These are phyloP conservation scores for Oreonectes daqikongensis DNA, from an alignment of 2,797 vertebrate genomes.

Conservation along the genomic window DNA sequence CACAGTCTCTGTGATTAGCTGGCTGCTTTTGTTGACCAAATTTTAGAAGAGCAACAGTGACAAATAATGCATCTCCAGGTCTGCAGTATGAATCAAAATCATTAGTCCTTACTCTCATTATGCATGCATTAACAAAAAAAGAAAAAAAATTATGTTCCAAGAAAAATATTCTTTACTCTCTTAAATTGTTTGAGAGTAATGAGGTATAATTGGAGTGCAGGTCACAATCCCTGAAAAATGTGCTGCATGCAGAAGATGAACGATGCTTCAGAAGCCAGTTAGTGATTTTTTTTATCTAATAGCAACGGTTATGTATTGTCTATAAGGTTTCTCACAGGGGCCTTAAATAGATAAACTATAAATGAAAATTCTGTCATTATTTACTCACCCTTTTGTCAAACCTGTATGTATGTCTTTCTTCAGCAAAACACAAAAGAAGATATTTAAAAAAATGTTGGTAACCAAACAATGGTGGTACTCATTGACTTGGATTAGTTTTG, in stretches of 20 bases:
- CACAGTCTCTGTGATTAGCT: not conserved
- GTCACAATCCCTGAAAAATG: not conserved
- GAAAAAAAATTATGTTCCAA: not conserved
- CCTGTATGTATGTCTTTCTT: too few relatives aligned
- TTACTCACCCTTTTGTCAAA: too few relatives aligned
- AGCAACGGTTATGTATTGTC: not conserved
- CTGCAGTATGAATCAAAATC: not conserved
- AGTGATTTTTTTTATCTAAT: not conserved
- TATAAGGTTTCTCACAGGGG: too few relatives aligned
- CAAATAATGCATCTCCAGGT: not conserved
- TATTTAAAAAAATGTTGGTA: too few relatives aligned
- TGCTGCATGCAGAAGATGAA: not conserved
- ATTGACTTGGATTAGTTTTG: too few relatives aligned
- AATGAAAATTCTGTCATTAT: not conserved
- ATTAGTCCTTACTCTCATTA: conserved; percentile 22
- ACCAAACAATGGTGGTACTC: not conserved
- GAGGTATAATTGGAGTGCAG: not conserved
- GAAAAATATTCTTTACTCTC: not conserved
- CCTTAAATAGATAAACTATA: too few relatives aligned
- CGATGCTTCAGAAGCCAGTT: not conserved
- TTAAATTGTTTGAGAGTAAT: conserved; percentile 3
- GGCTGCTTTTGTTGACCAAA: conserved; percentile 6
- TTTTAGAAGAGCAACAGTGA: not conserved
- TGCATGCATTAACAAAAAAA: conserved; percentile 7
- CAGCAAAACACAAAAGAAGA: too few relatives aligned